Evolutionary conservation across 2,113 vertebrate genomes (phyloP).

Genomic region (Callorhinus ursinus): DNA sequence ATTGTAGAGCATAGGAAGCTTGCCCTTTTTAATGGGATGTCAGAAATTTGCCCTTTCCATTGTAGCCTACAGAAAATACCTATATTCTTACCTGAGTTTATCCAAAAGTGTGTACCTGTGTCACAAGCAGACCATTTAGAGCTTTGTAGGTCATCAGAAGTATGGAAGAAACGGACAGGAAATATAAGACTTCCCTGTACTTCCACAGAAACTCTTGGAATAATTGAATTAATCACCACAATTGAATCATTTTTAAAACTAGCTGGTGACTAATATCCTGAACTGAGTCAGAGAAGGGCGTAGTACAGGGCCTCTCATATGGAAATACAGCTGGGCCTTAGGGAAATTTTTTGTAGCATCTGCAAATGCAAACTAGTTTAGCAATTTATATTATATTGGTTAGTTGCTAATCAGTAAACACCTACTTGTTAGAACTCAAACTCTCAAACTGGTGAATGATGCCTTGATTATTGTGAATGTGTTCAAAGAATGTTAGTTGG

Average conservation of each 20-base stretch:
- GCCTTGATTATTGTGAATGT: not conserved
- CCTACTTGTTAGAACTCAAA: not conserved
- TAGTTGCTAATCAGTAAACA: not conserved
- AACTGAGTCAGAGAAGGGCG: not conserved
- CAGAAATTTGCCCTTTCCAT: not conserved
- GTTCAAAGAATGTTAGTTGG: not conserved
- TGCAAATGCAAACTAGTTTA: not conserved
- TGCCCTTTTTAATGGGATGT: not conserved
- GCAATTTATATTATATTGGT: not conserved
- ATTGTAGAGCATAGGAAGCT: not conserved
- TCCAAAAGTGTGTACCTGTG: not conserved
- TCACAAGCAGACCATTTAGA: not conserved
- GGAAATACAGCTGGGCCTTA: not conserved
- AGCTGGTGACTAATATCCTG: not conserved
- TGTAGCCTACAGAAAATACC: not conserved
- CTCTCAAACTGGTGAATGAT: not conserved
- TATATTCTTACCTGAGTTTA: not conserved
- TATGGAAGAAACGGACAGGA: not conserved
- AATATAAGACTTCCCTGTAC: not conserved
- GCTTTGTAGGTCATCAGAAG: not conserved
- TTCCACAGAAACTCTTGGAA: not conserved
- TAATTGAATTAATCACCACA: not conserved
- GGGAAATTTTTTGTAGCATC: not conserved
- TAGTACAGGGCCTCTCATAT: not conserved
- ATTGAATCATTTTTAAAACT: not conserved